These are phyloP conservation scores for Saxidomus purpurata DNA, from an alignment of 1,140 invertebrate genomes.

Conservation along the genomic window DNA sequence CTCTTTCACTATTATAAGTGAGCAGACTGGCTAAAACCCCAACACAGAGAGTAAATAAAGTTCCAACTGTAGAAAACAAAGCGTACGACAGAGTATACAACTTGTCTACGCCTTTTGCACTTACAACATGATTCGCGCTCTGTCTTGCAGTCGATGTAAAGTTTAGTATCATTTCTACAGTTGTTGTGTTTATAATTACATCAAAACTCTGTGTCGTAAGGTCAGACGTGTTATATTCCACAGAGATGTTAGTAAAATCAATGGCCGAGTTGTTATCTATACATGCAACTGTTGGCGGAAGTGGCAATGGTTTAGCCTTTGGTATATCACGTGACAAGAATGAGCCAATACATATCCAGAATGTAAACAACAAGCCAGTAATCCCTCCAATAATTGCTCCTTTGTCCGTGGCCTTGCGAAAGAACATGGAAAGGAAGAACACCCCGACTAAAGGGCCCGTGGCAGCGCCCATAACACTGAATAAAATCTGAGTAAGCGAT, in stretches of 20 bases:
- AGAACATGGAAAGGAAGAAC: slow-evolving; percentile 61
- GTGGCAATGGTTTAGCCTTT: slow-evolving; percentile 7
- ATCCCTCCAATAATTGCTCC: slow-evolving; percentile 43
- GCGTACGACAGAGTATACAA: slow-evolving; percentile 57
- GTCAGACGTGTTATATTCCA: not conserved
- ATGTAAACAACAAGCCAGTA: slow-evolving; percentile 18
- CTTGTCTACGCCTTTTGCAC: not conserved
- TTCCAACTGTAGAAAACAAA: slow-evolving; percentile 42
- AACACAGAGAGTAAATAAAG: slow-evolving; percentile 33
- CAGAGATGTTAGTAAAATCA: not conserved
- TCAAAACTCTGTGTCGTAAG: not conserved
- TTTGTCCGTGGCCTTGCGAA: slow-evolving; percentile 29
- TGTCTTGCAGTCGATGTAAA: not conserved
- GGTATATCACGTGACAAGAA: slow-evolving; percentile 29
- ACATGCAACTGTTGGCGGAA: slow-evolving; percentile 13
- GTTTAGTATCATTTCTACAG: not conserved
- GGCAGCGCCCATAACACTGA: slow-evolving; percentile 51
- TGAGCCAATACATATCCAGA: slow-evolving; percentile 61
- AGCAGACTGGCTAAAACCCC: slow-evolving; percentile 34
- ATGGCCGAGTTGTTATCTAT: not conserved
- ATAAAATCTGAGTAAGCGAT: slow-evolving; percentile 55
- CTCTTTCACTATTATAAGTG: slow-evolving; percentile 27
- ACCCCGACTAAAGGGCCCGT: slow-evolving; percentile 50
- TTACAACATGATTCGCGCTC: not conserved
- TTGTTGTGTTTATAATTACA: not conserved